These are phyloP conservation scores for Scatophagus argus DNA, from an alignment of 2,113 vertebrate genomes.

Conservation along the genomic window DNA sequence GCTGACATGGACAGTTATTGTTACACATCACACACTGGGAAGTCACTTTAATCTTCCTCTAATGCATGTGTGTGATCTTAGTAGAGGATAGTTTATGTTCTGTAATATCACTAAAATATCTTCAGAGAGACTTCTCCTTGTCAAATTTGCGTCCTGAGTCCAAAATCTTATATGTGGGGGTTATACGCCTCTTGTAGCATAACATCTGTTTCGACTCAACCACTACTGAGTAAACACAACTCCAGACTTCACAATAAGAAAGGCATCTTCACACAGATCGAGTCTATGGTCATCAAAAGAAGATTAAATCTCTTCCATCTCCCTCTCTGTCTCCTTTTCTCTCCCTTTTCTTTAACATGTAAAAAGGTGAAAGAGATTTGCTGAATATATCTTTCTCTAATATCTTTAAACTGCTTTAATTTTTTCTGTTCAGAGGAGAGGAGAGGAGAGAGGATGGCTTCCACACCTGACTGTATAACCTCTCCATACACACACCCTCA, in stretches of 20 bases:
- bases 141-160: conserved; percentile 8
- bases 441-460: conserved; percentile 33
- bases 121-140: neutral
- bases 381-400: conserved; percentile 67
- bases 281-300: conserved; percentile 36
- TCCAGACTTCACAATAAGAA: neutral
- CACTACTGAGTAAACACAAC: conserved; percentile 53
- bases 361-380: conserved; percentile 42
- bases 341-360: conserved; percentile 45
- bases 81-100: conserved; percentile 13
- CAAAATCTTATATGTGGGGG: conserved; percentile 13
- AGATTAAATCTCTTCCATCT: conserved; percentile 22
- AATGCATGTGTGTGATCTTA: conserved; percentile 9
- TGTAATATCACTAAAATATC: neutral
- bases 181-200: conserved; percentile 23
- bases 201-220: conserved; percentile 39
- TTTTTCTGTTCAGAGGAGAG: conserved; percentile 49
- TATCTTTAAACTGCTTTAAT: conserved; percentile 67
- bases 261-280: conserved; percentile 2
- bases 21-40: neutral
- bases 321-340: conserved; percentile 15
- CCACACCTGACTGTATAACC: conserved; percentile 56
- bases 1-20: conserved; percentile 28
- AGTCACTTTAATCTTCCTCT: neutral
- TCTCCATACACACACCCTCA: conserved; percentile 8